Evolutionary conservation across 1,140 invertebrate genomes (phyloP).

Genomic region (Drosophila busckii): DNA sequence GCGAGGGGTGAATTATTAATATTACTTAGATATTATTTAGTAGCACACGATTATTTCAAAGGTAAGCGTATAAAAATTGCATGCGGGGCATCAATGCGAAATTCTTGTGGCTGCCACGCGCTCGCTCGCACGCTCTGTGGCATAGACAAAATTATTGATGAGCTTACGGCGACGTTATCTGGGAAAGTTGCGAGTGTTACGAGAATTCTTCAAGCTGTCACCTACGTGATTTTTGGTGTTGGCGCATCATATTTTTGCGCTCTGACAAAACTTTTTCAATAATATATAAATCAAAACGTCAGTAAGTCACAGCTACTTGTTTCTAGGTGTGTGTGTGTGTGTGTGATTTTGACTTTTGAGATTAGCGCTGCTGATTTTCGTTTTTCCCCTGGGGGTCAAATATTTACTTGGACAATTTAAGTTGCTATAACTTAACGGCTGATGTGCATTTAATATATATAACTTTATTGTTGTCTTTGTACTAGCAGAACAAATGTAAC

Average conservation of each 20-base stretch:
- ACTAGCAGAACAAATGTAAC: too few relatives aligned
- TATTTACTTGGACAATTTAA: conserved; percentile 63
- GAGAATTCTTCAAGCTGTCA: conserved; percentile 17
- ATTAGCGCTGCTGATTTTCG: too few relatives aligned
- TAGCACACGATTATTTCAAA: too few relatives aligned
- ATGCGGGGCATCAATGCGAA: conserved; percentile 37
- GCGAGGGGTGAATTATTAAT: not conserved
- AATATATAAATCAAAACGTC: conserved; percentile 78
- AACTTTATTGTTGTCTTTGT: not conserved
- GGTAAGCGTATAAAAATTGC: too few relatives aligned
- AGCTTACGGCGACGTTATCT: conserved; percentile 36
- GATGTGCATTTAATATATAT: conserved; percentile 68
- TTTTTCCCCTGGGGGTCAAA: conserved; percentile 28
- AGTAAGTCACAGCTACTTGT: conserved; percentile 64
- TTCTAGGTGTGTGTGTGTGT: too few relatives aligned
- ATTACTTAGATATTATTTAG: too few relatives aligned
- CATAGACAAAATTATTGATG: conserved; percentile 68
- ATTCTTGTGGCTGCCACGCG: too few relatives aligned
- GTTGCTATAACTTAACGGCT: conserved; percentile 48
- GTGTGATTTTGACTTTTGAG: too few relatives aligned
- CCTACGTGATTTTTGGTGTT: conserved; percentile 53
- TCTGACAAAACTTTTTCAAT: conserved; percentile 72
- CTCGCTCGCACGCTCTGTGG: too few relatives aligned
- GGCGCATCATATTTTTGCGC: conserved; percentile 54
- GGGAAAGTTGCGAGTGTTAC: conserved; percentile 2